Base-by-base conservation (phyloP, 1,140 invertebrate genomes). In the Orchestia grillus region DNA sequence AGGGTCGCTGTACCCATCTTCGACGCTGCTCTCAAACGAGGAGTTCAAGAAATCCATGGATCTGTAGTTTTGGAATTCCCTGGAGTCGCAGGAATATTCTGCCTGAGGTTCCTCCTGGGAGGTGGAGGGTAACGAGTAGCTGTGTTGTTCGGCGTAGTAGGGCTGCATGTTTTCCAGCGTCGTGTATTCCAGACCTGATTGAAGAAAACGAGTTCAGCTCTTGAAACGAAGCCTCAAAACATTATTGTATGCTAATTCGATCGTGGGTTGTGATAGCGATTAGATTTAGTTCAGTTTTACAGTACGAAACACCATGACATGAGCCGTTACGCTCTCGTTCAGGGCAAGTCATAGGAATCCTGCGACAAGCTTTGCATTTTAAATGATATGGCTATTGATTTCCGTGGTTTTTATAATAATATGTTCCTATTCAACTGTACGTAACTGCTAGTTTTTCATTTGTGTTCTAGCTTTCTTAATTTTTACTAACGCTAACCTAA, bases 51-150 rank as follows among this genome's bases (percentile, higher is more conserved):
- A 90, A 42, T 90, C 88, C 41, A 42, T 90, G 41, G 41, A 90
- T 90, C 88, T 90, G 36, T 90, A 90, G 43, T 90, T 41, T 42
- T 90, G 88, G 28, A 90, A 90, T 90, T 42, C 88, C 42, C 43
- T 41, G 88, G n/a, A 42, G 88, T 90, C 43, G 88, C 36, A 77
- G 62, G 62, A 77, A 36, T 77, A 36, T 77, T 28, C 15, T 36
- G 62, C 62, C 28, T 77, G 88, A 42, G n/a, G 88, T 15, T 44
- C n/a, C 3, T 90, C 41, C 16, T 42, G 23, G 4, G n/a, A 90
- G 41, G 36, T 90, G 3, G 88, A 42, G 88, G 88, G 4, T 4
- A 42, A 42, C 3, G 43, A 90, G 41, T 11, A 90, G 43, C 88
- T 36, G 15, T 41, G 41, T 8, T 42, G 15, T 23, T 90, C 8